Percentiles rank a stretch among this genome's conserved stretches.
Conservation (phyloP, 1,140 invertebrate species). For the Colletes latitarsis region DNA sequence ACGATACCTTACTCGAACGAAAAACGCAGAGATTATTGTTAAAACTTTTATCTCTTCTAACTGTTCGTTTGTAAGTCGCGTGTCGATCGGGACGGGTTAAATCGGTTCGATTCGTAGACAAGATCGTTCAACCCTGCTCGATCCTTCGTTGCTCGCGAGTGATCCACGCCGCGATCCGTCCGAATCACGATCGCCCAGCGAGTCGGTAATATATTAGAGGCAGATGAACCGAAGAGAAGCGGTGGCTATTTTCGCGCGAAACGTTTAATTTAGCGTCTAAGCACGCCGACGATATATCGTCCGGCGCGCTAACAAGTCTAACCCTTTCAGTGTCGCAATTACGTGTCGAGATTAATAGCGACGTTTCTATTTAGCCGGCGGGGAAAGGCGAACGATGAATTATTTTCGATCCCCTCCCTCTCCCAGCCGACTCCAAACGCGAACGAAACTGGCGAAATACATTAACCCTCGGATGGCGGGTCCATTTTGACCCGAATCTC, state of each 20-base stretch:
- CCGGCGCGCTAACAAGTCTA: slow-evolving; percentile 51
- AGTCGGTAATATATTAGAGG: slow-evolving; percentile 42
- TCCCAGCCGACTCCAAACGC: neutral
- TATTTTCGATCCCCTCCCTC: slow-evolving; percentile 20
- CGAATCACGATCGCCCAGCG: slow-evolving; percentile 15
- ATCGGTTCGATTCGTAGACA: no score
- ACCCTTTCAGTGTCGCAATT: slow-evolving; percentile 52
- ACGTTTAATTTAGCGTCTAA: slow-evolving; percentile 53
- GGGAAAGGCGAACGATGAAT: slow-evolving; percentile 41
- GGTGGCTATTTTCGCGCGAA: slow-evolving; percentile 42
- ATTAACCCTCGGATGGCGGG: neutral
- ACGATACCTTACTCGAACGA: no score
- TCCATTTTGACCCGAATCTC: no score
- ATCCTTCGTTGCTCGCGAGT: neutral
- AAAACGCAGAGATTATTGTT: no score
- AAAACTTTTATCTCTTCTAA: no score
- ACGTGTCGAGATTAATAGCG: slow-evolving; percentile 50
- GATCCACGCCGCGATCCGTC: neutral
- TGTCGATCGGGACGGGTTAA: no score
- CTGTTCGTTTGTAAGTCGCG: no score
- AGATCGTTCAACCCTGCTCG: neutral
- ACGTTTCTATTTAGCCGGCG: slow-evolving; percentile 48
- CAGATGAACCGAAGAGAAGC: slow-evolving; percentile 43
- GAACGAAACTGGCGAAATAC: neutral
- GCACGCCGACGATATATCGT: slow-evolving; percentile 47